Percentiles rank a stretch among this genome's conserved stretches.
Conservation (phyloP, 64 coral and sea anemone species). For the Astreopora myriophthalma region DNA sequence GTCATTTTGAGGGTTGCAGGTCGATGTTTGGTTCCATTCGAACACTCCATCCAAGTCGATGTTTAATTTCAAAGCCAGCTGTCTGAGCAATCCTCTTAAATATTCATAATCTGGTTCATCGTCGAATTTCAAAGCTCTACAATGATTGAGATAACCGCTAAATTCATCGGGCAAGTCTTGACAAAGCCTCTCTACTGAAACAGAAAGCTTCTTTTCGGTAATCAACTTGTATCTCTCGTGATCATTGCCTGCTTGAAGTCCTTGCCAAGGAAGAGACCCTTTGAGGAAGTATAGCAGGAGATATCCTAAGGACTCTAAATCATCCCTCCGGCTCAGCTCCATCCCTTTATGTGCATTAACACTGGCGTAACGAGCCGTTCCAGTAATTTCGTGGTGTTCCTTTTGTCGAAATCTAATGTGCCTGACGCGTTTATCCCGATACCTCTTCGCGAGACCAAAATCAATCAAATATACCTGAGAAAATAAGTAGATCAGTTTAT, state of each 20-base stretch:
- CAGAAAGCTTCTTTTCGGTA: conserved; percentile 55
- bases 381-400: conserved; percentile 62
- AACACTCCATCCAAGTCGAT: conserved; percentile 62
- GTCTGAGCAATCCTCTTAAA: conserved; percentile 59
- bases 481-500: neutral
- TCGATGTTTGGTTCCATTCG: conserved; percentile 55
- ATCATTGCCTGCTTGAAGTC: conserved; percentile 60
- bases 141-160: conserved; percentile 67
- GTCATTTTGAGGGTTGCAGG: neutral
- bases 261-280: conserved; percentile 82
- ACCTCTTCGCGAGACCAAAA: conserved; percentile 82
- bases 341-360: conserved; percentile 83
- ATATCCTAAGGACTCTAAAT: conserved; percentile 75
- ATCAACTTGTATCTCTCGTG: conserved; percentile 68
- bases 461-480: conserved; percentile 80
- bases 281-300: conserved; percentile 73
- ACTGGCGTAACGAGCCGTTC: conserved; percentile 73
- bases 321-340: conserved; percentile 83
- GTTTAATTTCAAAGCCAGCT: conserved; percentile 31
- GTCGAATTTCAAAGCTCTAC: conserved; percentile 63
- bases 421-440: conserved; percentile 52
- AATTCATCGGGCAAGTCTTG: conserved; percentile 72
- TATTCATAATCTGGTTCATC: conserved; percentile 79
- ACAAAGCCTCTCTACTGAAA: conserved; percentile 63
- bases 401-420: conserved; percentile 71